Conservation (phyloP, 53 echinoderm and acorn worm genomes). For the Antedon mediterranea region DNA sequence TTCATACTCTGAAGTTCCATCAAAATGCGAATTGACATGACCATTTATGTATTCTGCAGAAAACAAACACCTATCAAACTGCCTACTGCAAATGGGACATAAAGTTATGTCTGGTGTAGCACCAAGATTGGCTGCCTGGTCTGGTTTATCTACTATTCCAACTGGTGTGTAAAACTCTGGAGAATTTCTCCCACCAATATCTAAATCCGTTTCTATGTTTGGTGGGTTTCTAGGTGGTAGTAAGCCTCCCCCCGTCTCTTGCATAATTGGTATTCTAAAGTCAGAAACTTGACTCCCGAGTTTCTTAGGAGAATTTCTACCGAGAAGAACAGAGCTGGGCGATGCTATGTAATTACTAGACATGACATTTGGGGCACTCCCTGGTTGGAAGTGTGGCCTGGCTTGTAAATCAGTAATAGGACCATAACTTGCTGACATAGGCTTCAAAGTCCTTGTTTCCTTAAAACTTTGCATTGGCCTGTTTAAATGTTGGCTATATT, state of each 20-base stretch:
- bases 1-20: not conserved
- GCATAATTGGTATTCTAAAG: not conserved
- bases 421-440: not conserved
- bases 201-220: not conserved
- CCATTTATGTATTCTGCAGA: not conserved
- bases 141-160: not conserved
- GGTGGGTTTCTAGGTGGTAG: not conserved
- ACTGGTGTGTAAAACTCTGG: not conserved
- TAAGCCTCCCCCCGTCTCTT: not conserved
- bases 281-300: not conserved
- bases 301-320: not conserved
- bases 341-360: not conserved
- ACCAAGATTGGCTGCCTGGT: not conserved
- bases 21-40: not conserved
- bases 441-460: not conserved
- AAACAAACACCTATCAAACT: not conserved
- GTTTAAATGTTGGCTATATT: not conserved
- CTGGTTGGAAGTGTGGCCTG: not conserved
- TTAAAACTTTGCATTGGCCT: not conserved
- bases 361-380: not conserved
- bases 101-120: not conserved
- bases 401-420: not conserved
- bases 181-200: not conserved
- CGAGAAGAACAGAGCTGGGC: not conserved
- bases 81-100: not conserved